A percentile compares a stretch with the other conserved stretches of the same genome.
These are phyloP conservation scores for Hydractinia symbiolongicarpus DNA, from an alignment of 30 jellyfish, hydroid and myxozoan genomes.

Conservation along the genomic window DNA sequence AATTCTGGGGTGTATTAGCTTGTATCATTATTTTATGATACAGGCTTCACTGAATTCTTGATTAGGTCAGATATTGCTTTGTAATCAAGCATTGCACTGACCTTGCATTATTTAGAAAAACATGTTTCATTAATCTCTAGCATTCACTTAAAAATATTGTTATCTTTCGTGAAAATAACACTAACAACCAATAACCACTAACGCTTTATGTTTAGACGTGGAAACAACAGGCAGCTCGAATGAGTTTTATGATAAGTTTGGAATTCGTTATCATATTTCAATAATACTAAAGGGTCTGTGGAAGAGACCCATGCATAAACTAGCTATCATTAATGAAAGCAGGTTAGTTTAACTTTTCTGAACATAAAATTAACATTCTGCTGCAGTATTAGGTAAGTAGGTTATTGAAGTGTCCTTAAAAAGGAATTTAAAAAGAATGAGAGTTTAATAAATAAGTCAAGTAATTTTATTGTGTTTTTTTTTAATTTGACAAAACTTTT, in stretches of 20 bases:
- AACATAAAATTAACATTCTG: not conserved
- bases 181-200: too few species aligned
- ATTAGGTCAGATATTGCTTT: too few species aligned
- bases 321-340: constrained; percentile 69
- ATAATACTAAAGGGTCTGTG: constrained; percentile 80
- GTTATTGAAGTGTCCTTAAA: too few species aligned
- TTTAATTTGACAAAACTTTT: too few species aligned
- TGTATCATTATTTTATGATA: too few species aligned
- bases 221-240: constrained; percentile 91
- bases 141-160: not conserved
- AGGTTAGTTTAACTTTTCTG: constrained; percentile 34
- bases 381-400: not conserved
- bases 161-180: not conserved
- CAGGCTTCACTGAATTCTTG: too few species aligned
- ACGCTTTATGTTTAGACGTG: constrained; percentile 38
- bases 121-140: not conserved
- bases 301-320: constrained; percentile 78
- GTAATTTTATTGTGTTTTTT: too few species aligned
- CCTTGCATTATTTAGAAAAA: not conserved
- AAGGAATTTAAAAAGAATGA: too few species aligned
- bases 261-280: constrained; percentile 90
- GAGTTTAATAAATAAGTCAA: too few species aligned
- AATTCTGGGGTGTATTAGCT: too few species aligned
- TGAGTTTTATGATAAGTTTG: constrained; percentile 89
- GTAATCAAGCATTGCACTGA: too few species aligned